Base-by-base conservation (phyloP, 2,797 vertebrate species). In the Moxostoma hubbsi region DNA sequence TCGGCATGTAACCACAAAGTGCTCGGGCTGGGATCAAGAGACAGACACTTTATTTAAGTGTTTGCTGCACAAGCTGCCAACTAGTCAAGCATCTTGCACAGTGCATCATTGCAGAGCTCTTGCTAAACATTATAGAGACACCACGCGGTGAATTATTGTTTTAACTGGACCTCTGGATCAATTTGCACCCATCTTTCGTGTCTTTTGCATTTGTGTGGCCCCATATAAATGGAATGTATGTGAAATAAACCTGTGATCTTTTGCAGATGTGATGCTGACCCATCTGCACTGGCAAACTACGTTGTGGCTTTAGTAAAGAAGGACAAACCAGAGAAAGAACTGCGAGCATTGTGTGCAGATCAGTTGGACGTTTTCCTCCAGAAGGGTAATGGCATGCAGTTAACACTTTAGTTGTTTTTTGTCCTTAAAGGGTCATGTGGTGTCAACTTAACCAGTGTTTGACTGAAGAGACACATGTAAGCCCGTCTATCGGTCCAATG, bases 261-360 rank as follows among this genome's bases (percentile, higher is more conserved):
- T 50, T 54, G 12, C 89, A 94, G 93, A 92, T 94, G 98, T 90
- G 97, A 99, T 43, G 98, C 98, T 69, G 98, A 99, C 88, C 98
- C 98, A 10, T 96, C 96, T 55, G 97, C 98, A 73, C 91, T 99
- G 88, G 98, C 98, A 84, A 99, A 99, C 91, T 99, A 99, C 85
- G 98, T 99, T 9, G 97, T 99, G 90, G 98, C 98, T 1, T 91
- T 99, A 86, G 98, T 99, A 74, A 99, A 98, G 92, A 99, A 99
- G 82, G 98, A 99, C 91, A 99, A 99, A 91, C 93, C 97, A 0
- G 97, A 99, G 90, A 98, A 98, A 84, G 98, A 99, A 66, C 92
- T 99, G 80, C 96, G 96, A 83, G 97, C 97, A 7, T 94, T 98
- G 79, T 99, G 98, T 91, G 97, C 97, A 24, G 98, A 99, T 92